Evolutionary conservation across 1,140 invertebrate genomes (phyloP), one percentile per base, ranked within the genome.

Genomic region (Hermetia illucens): DNA sequence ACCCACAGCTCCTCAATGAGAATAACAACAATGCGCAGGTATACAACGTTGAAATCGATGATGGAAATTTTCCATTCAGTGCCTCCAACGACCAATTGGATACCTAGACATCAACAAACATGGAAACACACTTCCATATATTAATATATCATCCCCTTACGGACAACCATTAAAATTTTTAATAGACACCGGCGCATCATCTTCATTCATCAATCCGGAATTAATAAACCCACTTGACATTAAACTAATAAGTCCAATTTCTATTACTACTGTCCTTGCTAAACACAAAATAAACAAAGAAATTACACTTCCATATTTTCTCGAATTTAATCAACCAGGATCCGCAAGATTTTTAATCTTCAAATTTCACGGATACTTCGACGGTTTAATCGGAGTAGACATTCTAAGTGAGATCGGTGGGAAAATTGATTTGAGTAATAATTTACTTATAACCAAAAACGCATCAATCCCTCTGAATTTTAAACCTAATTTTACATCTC

Each of bases 321-420:
- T 25, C 12, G 41, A 42, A 42, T 38, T 42, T 34, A 38, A 42
- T 5, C 36, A 38, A 25, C 5, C 3, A 24, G 40, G 41, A 3
- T 27, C 2, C 2, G 3, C 20, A 12, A 33, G 2, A 19, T 38
- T 42, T 9, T 20, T 42, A 1, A 2, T 42, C 13, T 42, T 38
- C 24, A 42, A 42, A 39, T 42, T 42, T 16, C 41, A 42, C 34
- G 18, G 24, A 16, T 42, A 38, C 22, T 42, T 42, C 19, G 41
- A 38, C 21, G 41, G 41, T 1, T 17, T 42, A 1, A 20, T 38
- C 12, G 41, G 41, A 2, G n/a, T n/a, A n/a, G n/a, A n/a, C n/a
- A n/a, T n/a, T n/a, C n/a, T n/a, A n/a, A n/a, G n/a, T n/a, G n/a
- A n/a, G n/a, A n/a, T n/a, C n/a, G n/a, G n/a, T n/a, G n/a, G n/a